Percentiles rank a stretch among this genome's conserved stretches.
These are phyloP conservation scores for Trissolcus brochymenae DNA, from an alignment of 2,888 invertebrate genomes.

Conservation along the genomic window DNA sequence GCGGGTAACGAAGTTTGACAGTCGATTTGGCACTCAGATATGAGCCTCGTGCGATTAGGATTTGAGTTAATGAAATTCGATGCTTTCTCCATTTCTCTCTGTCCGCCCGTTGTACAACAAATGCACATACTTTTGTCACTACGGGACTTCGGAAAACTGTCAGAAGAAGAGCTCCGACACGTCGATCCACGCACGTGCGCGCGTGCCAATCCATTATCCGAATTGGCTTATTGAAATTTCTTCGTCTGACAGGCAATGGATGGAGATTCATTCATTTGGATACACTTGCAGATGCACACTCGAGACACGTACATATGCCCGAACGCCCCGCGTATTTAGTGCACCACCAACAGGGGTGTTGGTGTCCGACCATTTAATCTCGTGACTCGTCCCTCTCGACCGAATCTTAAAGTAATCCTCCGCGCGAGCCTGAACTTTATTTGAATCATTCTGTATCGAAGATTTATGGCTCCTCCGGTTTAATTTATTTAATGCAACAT, in stretches of 20 bases:
- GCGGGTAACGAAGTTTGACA: constrained; percentile 34
- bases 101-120: constrained; percentile 33
- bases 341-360: constrained; percentile 34
- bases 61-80: constrained; percentile 53
- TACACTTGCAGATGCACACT: constrained; percentile 68
- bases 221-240: constrained; percentile 76
- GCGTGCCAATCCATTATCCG: constrained; percentile 74
- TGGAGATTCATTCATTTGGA: constrained; percentile 73
- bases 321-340: constrained; percentile 53
- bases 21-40: constrained; percentile 39
- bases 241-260: constrained; percentile 71
- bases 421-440: constrained; percentile 42
- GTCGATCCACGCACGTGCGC: constrained; percentile 59
- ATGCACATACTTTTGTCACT: constrained; percentile 56
- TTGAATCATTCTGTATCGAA: constrained; percentile 48
- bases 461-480: constrained; percentile 41
- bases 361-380: constrained; percentile 68
- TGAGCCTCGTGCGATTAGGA: constrained; percentile 26
- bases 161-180: constrained; percentile 47
- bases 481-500: constrained; percentile 52
- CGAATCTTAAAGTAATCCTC: constrained; percentile 53
- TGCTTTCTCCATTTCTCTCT: constrained; percentile 44
- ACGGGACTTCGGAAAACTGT: constrained; percentile 42
- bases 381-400: constrained; percentile 58
- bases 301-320: constrained; percentile 56